Evolutionary conservation across 2,113 vertebrate genomes (phyloP).

Genomic region (Chaetodon trifascialis): DNA sequence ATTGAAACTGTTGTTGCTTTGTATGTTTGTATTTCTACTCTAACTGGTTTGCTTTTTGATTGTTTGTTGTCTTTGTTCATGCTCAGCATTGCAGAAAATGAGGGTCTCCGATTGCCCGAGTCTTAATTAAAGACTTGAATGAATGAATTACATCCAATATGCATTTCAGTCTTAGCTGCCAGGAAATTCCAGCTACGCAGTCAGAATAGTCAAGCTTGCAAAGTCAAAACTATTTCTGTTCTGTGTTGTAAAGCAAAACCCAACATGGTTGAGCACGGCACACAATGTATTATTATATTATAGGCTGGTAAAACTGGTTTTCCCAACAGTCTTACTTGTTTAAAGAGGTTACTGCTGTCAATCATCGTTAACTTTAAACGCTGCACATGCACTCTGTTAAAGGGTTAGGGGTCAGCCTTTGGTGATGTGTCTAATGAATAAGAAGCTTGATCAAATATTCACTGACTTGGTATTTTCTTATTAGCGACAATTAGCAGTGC

Average conservation of each 20-base stretch:
- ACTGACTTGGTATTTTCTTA: conserved; percentile 62
- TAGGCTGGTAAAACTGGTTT: background rate
- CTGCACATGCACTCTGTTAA: background rate
- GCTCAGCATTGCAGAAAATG: too few relatives aligned
- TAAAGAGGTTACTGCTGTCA: background rate
- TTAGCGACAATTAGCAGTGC: conserved; percentile 64
- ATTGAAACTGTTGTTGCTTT: too few relatives aligned
- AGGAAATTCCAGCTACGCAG: background rate
- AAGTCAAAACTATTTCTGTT: background rate
- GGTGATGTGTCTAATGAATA: conserved; percentile 28
- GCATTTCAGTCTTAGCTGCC: background rate
- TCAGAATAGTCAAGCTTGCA: background rate
- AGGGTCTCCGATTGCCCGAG: too few relatives aligned
- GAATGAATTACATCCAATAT: background rate
- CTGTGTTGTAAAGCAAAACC: background rate
- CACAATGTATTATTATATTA: background rate
- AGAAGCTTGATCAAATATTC: conserved; percentile 58
- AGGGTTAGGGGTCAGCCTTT: background rate
- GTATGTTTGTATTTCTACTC: too few relatives aligned
- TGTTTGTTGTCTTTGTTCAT: too few relatives aligned
- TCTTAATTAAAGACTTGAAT: too few relatives aligned
- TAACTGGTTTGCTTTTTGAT: too few relatives aligned
- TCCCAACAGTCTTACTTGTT: background rate
- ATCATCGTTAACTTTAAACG: background rate
- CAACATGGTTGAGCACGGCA: background rate